Percentiles rank a stretch among this genome's conserved stretches.
Evolutionary conservation across 2,113 vertebrate genomes (phyloP).

Genomic region (Microtus ochrogaster): DNA sequence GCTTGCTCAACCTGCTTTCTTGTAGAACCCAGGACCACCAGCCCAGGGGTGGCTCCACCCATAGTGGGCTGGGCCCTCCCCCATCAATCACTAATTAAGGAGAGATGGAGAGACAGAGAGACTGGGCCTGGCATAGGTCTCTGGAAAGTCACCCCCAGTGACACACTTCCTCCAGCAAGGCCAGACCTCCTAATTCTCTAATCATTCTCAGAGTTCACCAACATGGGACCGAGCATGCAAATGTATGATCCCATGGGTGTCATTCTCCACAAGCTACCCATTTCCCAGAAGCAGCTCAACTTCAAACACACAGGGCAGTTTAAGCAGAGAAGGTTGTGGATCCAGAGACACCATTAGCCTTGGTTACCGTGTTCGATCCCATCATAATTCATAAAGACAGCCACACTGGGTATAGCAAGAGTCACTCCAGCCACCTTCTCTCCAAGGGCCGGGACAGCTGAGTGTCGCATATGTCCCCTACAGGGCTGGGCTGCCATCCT

Average conservation of each 20-base stretch:
- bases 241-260: neutral
- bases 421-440: neutral
- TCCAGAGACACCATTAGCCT: neutral
- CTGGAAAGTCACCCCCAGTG: neutral
- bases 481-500: neutral
- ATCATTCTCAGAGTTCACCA: neutral
- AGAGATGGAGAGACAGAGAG: neutral
- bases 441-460: neutral
- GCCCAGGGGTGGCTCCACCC: neutral
- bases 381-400: neutral
- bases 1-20: neutral
- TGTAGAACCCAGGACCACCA: neutral
- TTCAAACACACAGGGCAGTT: neutral
- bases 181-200: neutral
- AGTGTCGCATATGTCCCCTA: too few species aligned
- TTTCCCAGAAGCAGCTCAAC: neutral
- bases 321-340: neutral
- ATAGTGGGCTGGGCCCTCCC: neutral
- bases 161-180: neutral
- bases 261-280: neutral
- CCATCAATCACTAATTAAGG: neutral
- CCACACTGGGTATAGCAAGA: neutral
- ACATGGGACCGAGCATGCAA: neutral
- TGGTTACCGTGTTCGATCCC: accelerated
- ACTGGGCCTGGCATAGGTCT: neutral